Percentiles rank a stretch among this genome's conserved stretches.
These are phyloP conservation scores for Conopomorpha cramerella DNA, from an alignment of 1,140 invertebrate species.

Conservation along the genomic window DNA sequence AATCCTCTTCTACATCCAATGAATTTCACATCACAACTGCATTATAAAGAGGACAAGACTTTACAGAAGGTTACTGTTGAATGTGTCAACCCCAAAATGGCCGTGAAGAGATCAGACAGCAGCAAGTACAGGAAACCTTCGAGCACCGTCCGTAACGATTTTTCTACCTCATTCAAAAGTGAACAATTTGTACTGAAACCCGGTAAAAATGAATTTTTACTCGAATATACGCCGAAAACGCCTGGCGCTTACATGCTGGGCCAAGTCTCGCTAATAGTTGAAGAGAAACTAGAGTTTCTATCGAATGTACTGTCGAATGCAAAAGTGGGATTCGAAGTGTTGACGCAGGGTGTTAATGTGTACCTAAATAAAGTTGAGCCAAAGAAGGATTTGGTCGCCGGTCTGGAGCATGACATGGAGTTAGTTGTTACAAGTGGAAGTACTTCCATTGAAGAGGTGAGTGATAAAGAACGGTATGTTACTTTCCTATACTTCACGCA, in stretches of 20 bases:
- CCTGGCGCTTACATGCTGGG: constrained; percentile 66
- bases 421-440: constrained; percentile 72
- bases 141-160: constrained; percentile 63
- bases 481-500: no score
- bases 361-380: constrained; percentile 59
- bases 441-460: constrained; percentile 51
- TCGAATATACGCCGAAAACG: constrained; percentile 65
- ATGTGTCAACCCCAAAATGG: constrained; percentile 62
- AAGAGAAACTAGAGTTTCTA: constrained; percentile 67
- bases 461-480: no score
- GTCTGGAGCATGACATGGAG: constrained; percentile 71
- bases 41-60: constrained; percentile 80
- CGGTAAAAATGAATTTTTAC: constrained; percentile 71
- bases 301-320: constrained; percentile 51
- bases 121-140: constrained; percentile 64
- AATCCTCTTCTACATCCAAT: constrained; percentile 65
- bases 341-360: constrained; percentile 47
- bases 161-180: constrained; percentile 62
- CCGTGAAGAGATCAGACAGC: constrained; percentile 64
- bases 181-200: constrained; percentile 64
- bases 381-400: constrained; percentile 70
- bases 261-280: constrained; percentile 64
- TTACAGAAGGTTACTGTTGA: constrained; percentile 69
- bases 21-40: constrained; percentile 71
- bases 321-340: constrained; percentile 46